Percentiles rank a stretch among this genome's conserved stretches.
Conservation (phyloP, 2,888 invertebrate genomes). For the Acrobasis suavella region DNA sequence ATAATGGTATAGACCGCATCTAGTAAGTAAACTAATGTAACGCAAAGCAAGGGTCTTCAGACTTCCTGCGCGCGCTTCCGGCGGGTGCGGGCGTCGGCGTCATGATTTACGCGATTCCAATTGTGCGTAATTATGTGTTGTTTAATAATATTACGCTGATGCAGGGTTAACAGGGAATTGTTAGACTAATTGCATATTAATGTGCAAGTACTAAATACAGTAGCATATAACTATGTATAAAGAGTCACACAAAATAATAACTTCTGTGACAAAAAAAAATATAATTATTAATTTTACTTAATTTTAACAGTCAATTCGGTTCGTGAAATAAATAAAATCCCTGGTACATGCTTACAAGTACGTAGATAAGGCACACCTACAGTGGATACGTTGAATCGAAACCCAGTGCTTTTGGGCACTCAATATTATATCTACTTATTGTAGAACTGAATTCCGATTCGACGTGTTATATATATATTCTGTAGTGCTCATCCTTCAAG, state of each 20-base stretch:
- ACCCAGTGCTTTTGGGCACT: no score
- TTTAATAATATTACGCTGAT: slow-evolving; percentile 49
- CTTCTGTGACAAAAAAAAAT: no score
- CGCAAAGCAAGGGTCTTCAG: slow-evolving; percentile 52
- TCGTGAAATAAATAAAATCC: no score
- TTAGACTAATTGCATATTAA: background rate
- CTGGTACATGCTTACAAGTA: no score
- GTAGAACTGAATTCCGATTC: no score
- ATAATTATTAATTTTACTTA: no score
- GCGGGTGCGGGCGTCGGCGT: slow-evolving; percentile 63
- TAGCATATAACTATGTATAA: background rate
- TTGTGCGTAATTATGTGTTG: slow-evolving; percentile 65
- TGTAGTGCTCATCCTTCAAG: no score
- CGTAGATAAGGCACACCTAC: no score
- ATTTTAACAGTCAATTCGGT: no score
- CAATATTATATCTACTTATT: no score
- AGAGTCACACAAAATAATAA: background rate
- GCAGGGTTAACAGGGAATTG: slow-evolving; percentile 4
- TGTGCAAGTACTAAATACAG: background rate
- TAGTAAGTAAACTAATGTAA: slow-evolving; percentile 32
- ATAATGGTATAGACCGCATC: slow-evolving; percentile 34
- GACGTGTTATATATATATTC: no score
- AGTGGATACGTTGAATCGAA: no score
- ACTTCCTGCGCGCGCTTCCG: slow-evolving; percentile 71
- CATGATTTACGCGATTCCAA: slow-evolving; percentile 76